Conservation (phyloP, 2,888 invertebrate genomes). For the Apodemia mormo region DNA sequence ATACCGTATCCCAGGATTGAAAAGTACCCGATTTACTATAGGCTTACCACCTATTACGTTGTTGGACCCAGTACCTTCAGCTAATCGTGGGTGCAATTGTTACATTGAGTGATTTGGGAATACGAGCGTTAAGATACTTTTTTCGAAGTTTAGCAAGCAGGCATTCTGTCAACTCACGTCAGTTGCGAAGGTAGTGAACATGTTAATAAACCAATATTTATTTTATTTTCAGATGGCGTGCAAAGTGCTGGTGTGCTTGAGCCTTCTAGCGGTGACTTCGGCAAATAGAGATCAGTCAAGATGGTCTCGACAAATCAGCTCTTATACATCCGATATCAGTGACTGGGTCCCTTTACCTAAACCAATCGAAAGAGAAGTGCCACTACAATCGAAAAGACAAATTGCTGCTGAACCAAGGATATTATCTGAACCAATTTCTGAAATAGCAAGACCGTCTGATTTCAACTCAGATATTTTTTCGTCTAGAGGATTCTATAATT, state of each 20-base stretch:
- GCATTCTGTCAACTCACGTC: background rate
- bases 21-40: no score
- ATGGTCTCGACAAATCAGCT: constrained; percentile 76
- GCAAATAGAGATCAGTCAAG: constrained; percentile 59
- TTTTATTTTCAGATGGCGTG: constrained; percentile 65
- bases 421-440: constrained; percentile 66
- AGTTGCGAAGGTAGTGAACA: no score
- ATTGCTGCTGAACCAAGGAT: constrained; percentile 74
- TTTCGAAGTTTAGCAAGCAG: no score
- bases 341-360: constrained; percentile 72
- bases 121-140: no score
- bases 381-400: constrained; percentile 62
- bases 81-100: no score
- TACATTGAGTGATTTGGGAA: no score
- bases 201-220: background rate
- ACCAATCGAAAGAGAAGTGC: constrained; percentile 55
- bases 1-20: no score
- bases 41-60: no score
- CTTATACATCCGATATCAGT: constrained; percentile 70
- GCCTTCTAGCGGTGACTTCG: constrained; percentile 50
- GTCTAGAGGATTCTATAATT: constrained; percentile 29
- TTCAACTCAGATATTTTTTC: constrained; percentile 60
- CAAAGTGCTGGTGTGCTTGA: constrained; percentile 54
- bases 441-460: constrained; percentile 46
- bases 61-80: no score